Evolutionary conservation across 1,140 invertebrate species (phyloP).

Genomic region (Pogonus chalceus): DNA sequence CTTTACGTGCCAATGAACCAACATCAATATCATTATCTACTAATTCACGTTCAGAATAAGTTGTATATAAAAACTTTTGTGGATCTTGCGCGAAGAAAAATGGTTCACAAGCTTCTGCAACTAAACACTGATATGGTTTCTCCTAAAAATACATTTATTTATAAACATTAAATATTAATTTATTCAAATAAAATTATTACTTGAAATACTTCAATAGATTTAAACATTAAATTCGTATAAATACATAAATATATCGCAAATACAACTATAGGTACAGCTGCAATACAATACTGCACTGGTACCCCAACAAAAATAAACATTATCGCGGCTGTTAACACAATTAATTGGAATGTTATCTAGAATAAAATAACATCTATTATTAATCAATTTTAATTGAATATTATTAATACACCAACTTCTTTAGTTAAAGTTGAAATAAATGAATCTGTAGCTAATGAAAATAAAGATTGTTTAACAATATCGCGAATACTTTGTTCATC

Average conservation of each 20-base stretch:
- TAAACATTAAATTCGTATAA: not conserved
- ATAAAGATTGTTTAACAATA: not conserved
- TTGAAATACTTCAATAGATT: not conserved
- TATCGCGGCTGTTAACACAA: not conserved
- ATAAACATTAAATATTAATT: not conserved
- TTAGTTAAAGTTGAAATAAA: not conserved
- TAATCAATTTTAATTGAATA: not conserved
- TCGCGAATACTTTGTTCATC: not conserved
- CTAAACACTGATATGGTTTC: not conserved
- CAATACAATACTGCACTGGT: not conserved
- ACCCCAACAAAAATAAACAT: not conserved
- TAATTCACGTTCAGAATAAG: not conserved
- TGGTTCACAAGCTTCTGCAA: not conserved
- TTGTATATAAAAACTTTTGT: not conserved
- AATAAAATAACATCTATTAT: not conserved
- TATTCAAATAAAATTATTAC: not conserved
- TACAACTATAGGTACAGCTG: not conserved
- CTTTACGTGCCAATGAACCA: not conserved
- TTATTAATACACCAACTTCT: not conserved
- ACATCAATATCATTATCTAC: not conserved
- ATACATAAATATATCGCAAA: not conserved
- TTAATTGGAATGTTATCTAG: not conserved
- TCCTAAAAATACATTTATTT: not conserved
- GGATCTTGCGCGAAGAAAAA: not conserved
- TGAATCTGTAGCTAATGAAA: not conserved